These are phyloP conservation scores for Anniella stebbinsi DNA, from an alignment of 2,797 vertebrate species.

Conservation along the genomic window DNA sequence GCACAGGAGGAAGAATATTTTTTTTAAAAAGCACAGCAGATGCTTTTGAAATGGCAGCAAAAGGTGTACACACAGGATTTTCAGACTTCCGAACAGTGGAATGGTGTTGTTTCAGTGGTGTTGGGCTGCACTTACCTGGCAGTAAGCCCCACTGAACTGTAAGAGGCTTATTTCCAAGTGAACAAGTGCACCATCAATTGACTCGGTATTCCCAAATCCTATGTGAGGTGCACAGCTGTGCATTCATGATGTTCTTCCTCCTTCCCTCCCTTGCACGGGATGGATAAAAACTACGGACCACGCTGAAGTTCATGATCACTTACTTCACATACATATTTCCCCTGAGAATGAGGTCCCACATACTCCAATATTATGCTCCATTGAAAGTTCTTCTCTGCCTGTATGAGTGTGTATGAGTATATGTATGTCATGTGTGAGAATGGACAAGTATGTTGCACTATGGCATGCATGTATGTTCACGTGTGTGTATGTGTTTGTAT, in stretches of 20 bases:
- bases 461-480: too few species aligned
- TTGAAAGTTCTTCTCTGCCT: too few species aligned
- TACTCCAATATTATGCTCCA: too few species aligned
- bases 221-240: neutral
- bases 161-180: neutral
- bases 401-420: too few species aligned
- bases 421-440: too few species aligned
- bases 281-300: neutral
- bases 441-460: too few species aligned
- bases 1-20: constrained; percentile 65
- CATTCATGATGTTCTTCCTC: neutral
- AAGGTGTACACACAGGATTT: neutral
- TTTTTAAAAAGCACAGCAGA: constrained; percentile 63
- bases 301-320: too few species aligned
- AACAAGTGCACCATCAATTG: neutral
- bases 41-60: constrained; percentile 46
- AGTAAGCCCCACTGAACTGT: neutral
- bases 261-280: neutral
- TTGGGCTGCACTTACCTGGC: neutral
- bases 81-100: neutral
- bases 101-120: neutral
- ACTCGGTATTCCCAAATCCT: too few species aligned
- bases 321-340: too few species aligned
- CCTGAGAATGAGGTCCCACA: too few species aligned
- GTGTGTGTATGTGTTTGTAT: too few species aligned